phyloP scores from a whole-genome alignment of 2,113 vertebrate genomes.

The Sterrhoptilus dennistouni region DNA sequence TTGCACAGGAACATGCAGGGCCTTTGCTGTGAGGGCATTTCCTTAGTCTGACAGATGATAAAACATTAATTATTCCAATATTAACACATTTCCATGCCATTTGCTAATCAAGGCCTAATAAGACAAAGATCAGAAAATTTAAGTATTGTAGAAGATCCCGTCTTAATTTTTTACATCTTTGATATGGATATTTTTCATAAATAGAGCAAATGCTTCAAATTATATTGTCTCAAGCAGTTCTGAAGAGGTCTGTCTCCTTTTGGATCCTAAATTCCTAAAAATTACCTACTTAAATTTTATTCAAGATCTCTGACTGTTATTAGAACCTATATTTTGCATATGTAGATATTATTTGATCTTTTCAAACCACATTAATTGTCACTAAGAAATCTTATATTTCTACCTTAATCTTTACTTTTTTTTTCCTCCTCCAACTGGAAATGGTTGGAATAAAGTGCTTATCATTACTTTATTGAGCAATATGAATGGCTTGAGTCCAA shows the following conservation, averaged over 20 bases:
- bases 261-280: slow-evolving; percentile 74
- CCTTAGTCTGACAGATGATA: too few species aligned
- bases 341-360: slow-evolving; percentile 79
- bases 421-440: neutral
- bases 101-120: slow-evolving; percentile 41
- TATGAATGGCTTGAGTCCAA: slow-evolving; percentile 14
- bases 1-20: too few species aligned
- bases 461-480: neutral
- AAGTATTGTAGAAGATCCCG: slow-evolving; percentile 20
- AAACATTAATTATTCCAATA: neutral
- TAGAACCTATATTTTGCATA: slow-evolving; percentile 76
- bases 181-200: slow-evolving; percentile 50
- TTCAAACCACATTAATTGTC: slow-evolving; percentile 77
- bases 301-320: slow-evolving; percentile 74
- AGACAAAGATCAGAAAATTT: slow-evolving; percentile 46
- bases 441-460: neutral
- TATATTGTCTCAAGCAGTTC: slow-evolving; percentile 66
- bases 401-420: neutral
- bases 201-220: slow-evolving; percentile 63
- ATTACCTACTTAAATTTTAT: slow-evolving; percentile 77
- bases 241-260: slow-evolving; percentile 40
- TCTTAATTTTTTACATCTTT: slow-evolving; percentile 41
- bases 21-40: neutral
- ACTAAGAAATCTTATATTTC: slow-evolving; percentile 60
- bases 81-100: slow-evolving; percentile 25